These are phyloP conservation scores for Odontomyia ornata DNA, from an alignment of 2,888 invertebrate genomes.

Conservation along the genomic window DNA sequence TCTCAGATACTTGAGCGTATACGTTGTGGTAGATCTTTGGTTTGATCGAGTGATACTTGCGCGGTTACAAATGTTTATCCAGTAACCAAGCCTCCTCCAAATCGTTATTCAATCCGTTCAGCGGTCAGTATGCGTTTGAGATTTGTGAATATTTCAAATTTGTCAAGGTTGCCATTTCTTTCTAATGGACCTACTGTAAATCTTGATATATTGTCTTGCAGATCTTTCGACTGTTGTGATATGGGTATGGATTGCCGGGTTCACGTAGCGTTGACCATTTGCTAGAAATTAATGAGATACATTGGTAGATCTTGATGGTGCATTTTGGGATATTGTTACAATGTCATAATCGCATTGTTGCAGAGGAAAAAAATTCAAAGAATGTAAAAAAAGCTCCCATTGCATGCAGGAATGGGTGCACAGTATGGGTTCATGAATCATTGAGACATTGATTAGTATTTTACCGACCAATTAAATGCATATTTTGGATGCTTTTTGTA, in stretches of 20 bases:
- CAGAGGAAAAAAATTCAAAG: not conserved
- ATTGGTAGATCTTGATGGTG: not conserved
- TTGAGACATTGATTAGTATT: too few relatives aligned
- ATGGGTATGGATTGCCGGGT: not conserved
- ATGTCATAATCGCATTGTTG: not conserved
- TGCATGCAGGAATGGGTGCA: too few relatives aligned
- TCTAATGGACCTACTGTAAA: not conserved
- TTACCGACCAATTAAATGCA: too few relatives aligned
- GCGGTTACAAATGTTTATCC: slow-evolving; percentile 23
- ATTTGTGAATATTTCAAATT: not conserved
- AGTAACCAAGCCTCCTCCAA: not conserved
- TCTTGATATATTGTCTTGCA: not conserved
- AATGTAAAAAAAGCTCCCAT: too few relatives aligned
- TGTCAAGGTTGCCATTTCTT: slow-evolving; percentile 34
- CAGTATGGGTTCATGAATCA: too few relatives aligned
- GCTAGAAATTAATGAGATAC: not conserved
- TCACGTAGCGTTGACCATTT: not conserved
- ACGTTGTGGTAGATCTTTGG: too few relatives aligned
- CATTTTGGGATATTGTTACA: not conserved
- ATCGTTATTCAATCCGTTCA: not conserved
- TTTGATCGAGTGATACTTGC: not conserved
- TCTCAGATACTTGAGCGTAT: not conserved
- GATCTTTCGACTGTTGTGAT: too few relatives aligned
- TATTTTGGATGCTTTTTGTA: too few relatives aligned
- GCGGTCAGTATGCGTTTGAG: too few relatives aligned